Evolutionary conservation across 2,797 vertebrate genomes (phyloP).

Genomic region (Cryptoprocta ferox): DNA sequence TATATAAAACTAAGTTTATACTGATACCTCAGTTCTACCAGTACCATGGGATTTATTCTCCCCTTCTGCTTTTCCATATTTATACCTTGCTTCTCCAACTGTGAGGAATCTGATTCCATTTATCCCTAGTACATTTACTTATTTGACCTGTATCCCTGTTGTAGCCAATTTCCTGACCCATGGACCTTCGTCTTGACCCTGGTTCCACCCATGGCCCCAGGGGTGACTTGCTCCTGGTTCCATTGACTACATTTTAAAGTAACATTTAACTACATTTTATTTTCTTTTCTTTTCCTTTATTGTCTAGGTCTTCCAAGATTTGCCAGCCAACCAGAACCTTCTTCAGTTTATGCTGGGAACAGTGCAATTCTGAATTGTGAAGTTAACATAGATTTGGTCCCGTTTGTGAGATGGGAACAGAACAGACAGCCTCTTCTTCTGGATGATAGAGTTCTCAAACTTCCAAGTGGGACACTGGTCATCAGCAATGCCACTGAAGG

Average conservation of each 20-base stretch:
- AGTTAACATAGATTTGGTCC: slow-evolving; percentile 91
- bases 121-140: background rate
- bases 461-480: slow-evolving; percentile 92
- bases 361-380: slow-evolving; percentile 93
- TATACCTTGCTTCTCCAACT: background rate
- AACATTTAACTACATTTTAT: background rate
- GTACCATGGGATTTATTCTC: background rate
- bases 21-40: background rate
- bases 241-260: slow-evolving; percentile 5
- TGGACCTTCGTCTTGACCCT: background rate
- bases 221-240: background rate
- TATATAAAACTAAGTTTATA: background rate
- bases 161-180: background rate
- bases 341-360: slow-evolving; percentile 87
- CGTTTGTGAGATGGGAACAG: slow-evolving; percentile 94
- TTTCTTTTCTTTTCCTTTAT: slow-evolving; percentile 8
- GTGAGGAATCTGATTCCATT: background rate
- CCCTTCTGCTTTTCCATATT: background rate
- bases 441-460: slow-evolving; percentile 87
- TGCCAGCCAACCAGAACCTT: slow-evolving; percentile 90
- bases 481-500: slow-evolving; percentile 91
- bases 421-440: slow-evolving; percentile 88
- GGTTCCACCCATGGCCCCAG: background rate
- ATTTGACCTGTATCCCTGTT: slow-evolving; percentile 19
- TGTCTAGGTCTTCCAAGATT: slow-evolving; percentile 93